Evolutionary conservation across 1,140 invertebrate genomes (phyloP).

Genomic region (Trissolcus basalis): DNA sequence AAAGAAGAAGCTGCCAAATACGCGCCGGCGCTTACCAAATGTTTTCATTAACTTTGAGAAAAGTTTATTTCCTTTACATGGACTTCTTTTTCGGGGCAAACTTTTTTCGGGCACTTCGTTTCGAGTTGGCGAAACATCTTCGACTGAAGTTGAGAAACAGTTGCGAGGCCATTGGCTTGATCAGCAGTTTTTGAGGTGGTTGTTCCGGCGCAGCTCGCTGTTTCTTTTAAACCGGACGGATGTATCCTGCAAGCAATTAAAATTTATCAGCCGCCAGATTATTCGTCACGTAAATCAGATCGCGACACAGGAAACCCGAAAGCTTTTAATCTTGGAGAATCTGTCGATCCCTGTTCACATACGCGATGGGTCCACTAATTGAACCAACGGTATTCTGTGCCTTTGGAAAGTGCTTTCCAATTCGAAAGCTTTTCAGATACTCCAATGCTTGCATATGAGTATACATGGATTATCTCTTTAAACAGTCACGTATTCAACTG

Average conservation of each 20-base stretch:
- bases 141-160: slow-evolving; percentile 11
- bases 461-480: slow-evolving; percentile 10
- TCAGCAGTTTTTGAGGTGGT: slow-evolving; percentile 26
- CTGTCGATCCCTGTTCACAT: slow-evolving; percentile 21
- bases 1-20: slow-evolving; percentile 10
- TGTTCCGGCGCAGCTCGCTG: slow-evolving; percentile 8
- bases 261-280: slow-evolving; percentile 2
- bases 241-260: slow-evolving; percentile 8
- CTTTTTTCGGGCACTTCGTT: slow-evolving; percentile 20
- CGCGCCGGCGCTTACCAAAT: slow-evolving; percentile 30
- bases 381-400: slow-evolving; percentile 22
- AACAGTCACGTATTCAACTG: slow-evolving; percentile 24
- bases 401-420: slow-evolving; percentile 54
- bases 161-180: slow-evolving; percentile 25
- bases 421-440: not conserved
- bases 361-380: slow-evolving; percentile 41
- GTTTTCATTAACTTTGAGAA: slow-evolving; percentile 26
- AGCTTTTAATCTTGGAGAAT: slow-evolving; percentile 42
- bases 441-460: slow-evolving; percentile 10
- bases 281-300: no score
- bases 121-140: slow-evolving; percentile 26
- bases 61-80: slow-evolving; percentile 8
- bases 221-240: no score
- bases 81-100: slow-evolving; percentile 14
- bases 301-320: slow-evolving; percentile 27